Conservation (phyloP, 2,888 invertebrate genomes). For the Chloromyia formosa region DNA sequence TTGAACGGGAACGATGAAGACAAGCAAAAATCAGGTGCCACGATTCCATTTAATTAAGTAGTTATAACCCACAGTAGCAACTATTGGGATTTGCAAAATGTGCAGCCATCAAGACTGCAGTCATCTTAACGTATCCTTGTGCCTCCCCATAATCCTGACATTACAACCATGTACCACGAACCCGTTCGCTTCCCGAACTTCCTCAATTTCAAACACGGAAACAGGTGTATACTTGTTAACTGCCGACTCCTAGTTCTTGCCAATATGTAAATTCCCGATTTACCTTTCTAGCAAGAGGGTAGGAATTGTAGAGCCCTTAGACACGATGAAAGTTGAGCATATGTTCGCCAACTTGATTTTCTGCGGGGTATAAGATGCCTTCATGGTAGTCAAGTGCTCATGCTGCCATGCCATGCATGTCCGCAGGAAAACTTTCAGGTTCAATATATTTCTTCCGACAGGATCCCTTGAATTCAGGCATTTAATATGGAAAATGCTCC, state of each 20-base stretch:
- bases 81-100: background rate
- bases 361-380: background rate
- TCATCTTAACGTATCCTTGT: background rate
- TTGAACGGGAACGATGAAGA: constrained; percentile 1
- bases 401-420: too few species aligned
- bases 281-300: too few species aligned
- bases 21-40: constrained; percentile 5
- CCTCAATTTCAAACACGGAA: constrained; percentile 26
- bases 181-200: constrained; percentile 15
- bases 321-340: constrained; percentile 22
- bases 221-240: background rate
- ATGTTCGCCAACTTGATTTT: constrained; percentile 26
- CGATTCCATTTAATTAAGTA: constrained; percentile 37
- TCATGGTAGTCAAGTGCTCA: too few species aligned
- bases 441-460: constrained; percentile 19
- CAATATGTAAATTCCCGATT: constrained; percentile 28
- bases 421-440: constrained; percentile 26
- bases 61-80: constrained; percentile 30
- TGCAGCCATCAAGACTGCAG: constrained; percentile 12
- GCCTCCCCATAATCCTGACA: too few species aligned
- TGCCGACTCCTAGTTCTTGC: constrained; percentile 1
- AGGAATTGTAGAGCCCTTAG: too few species aligned
- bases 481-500: constrained; percentile 7
- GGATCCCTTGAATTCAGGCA: background rate
- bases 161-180: background rate